phyloP scores from a whole-genome alignment of 2,113 vertebrate species.

The Istiophorus platypterus region DNA sequence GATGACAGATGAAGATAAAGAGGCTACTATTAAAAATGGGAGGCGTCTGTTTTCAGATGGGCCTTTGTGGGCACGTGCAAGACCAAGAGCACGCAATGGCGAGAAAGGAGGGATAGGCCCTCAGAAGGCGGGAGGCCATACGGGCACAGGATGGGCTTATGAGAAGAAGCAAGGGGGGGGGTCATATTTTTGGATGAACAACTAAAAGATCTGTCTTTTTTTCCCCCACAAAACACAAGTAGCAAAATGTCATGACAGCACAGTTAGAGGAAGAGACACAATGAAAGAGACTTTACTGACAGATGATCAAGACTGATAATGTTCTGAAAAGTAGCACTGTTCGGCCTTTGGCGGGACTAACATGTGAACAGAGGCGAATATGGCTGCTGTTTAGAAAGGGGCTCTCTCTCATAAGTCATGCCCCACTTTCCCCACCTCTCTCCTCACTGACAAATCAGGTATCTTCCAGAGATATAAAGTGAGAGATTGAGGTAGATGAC shows the following conservation, averaged over 20 bases:
- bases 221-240: constrained; percentile 39
- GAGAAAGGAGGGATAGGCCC: constrained; percentile 62
- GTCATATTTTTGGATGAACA: constrained; percentile 42
- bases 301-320: constrained; percentile 79
- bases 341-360: constrained; percentile 46
- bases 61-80: constrained; percentile 72
- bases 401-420: constrained; percentile 42
- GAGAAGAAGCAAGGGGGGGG: constrained; percentile 38
- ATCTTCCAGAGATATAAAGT: constrained; percentile 60
- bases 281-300: constrained; percentile 62
- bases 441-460: constrained; percentile 55
- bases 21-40: constrained; percentile 74
- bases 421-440: constrained; percentile 21
- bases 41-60: constrained; percentile 67
- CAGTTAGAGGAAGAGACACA: constrained; percentile 54
- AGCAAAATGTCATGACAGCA: constrained; percentile 74
- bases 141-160: constrained; percentile 19
- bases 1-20: constrained; percentile 86
- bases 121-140: constrained; percentile 54
- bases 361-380: constrained; percentile 65
- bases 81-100: constrained; percentile 68
- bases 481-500: constrained; percentile 57
- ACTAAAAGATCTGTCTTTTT: constrained; percentile 51
- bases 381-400: constrained; percentile 30
- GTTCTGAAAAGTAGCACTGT: constrained; percentile 74